phyloP scores from a whole-genome alignment of 30 jellyfish, hydroid and myxozoan species.

The Aurelia aurita complex sp. Pacific region DNA sequence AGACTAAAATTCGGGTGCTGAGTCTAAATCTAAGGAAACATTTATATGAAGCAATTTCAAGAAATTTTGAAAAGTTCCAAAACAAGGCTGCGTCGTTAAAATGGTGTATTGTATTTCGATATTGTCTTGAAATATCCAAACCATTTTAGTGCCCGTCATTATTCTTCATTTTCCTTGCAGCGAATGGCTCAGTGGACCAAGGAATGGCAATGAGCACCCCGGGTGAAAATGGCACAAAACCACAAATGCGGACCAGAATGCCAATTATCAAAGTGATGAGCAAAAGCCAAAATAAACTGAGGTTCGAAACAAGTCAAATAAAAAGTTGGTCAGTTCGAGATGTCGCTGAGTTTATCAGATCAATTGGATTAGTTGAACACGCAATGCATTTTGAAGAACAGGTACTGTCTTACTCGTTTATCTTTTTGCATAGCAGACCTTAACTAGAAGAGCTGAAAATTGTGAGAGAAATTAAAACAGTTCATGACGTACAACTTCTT shows the following conservation, averaged over 20 bases:
- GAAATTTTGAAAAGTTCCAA: too few relatives aligned
- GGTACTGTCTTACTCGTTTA: slow-evolving; percentile 19
- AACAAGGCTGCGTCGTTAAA: too few relatives aligned
- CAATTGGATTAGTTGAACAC: slow-evolving; percentile 81
- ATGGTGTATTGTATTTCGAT: too few relatives aligned
- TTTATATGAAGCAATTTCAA: too few relatives aligned
- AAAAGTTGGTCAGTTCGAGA: slow-evolving; percentile 84
- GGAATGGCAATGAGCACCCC: slow-evolving; percentile 15
- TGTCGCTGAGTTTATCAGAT: slow-evolving; percentile 74
- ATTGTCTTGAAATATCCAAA: too few relatives aligned
- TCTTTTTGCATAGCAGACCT: too few relatives aligned
- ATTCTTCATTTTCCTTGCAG: background rate
- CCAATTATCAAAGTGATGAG: slow-evolving; percentile 53
- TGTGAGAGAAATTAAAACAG: too few relatives aligned
- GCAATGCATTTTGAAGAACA: slow-evolving; percentile 86
- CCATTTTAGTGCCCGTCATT: too few relatives aligned
- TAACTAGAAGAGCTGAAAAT: too few relatives aligned
- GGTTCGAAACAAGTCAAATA: slow-evolving; percentile 64
- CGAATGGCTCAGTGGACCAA: background rate
- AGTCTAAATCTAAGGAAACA: too few relatives aligned
- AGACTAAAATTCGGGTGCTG: too few relatives aligned
- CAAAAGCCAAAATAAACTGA: slow-evolving; percentile 25
- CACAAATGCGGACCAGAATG: slow-evolving; percentile 25
- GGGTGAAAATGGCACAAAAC: background rate
- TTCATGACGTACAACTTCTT: too few relatives aligned